Evolutionary conservation across 2,888 invertebrate species (phyloP), one percentile per base, ranked within the genome.

Genomic region (Athalia rosae): DNA sequence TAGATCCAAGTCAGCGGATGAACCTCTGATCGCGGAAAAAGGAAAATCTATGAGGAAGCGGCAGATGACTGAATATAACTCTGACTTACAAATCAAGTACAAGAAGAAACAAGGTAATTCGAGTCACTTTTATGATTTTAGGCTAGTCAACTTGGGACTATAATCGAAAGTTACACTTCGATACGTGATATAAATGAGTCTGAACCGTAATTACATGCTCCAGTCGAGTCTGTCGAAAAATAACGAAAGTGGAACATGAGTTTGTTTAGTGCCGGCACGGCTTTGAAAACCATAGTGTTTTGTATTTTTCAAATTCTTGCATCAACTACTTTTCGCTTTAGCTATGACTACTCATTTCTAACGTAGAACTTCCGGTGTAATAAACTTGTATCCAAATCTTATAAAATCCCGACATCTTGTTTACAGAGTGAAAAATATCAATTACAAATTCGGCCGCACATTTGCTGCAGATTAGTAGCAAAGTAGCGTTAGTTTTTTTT

Each of bases 81-180:
- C 84, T 6, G 88, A 89, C 47, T 43, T 82, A 56, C 76, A 81
- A 7, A 77, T 77, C n/a, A 85, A 84, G 79, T 79, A 82, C 56
- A 89, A 88, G 79, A 86, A 81, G 64, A 83, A 83, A 28, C 85
- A 84, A 76, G 85, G 87, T 88, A 85, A 84, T 66, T 15, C 13
- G 5, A 7, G 47, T 5, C 47, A 15, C 47, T 47, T 64, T 47
- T 15, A 47, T 13, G 47, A 13, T 48, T 64, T 15, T 5, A 4
- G 8, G 15, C 7, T 41, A n/a, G 15, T 28, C 9, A 4, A 61
- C 0, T 59, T 61, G 61, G 28, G 28, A 61, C 9, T 41, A 9
- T 59, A 11, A 13, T 59, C 2, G 28, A 0, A 28, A 28, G 28
- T 28, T 28, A 28, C 28, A 28, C 28, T 28, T 28, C 28, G 28